These are phyloP conservation scores for Oreocharis arfaki DNA, from an alignment of 2,113 vertebrate genomes.

Conservation along the genomic window DNA sequence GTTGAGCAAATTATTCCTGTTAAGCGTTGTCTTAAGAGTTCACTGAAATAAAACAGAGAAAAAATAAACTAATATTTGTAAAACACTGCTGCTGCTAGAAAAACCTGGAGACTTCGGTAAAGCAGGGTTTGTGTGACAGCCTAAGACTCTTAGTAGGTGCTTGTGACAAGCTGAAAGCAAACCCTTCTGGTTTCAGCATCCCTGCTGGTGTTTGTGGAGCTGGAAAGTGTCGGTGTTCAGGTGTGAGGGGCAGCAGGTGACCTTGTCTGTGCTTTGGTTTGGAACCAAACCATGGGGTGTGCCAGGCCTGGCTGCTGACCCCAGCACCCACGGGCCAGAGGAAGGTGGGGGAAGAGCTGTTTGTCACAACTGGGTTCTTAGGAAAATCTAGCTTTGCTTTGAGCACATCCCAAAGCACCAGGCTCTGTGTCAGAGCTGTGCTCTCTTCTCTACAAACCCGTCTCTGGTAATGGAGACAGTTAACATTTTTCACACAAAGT, in stretches of 20 bases:
- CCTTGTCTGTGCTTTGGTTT: accelerated
- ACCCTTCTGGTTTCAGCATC: background rate
- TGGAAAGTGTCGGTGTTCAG: accelerated
- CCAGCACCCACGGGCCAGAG: background rate
- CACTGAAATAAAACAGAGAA: background rate
- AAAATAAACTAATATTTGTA: background rate
- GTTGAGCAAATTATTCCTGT: background rate
- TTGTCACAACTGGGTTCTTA: accelerated
- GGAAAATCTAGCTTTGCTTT: background rate
- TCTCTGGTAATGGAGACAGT: background rate
- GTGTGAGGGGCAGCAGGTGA: background rate
- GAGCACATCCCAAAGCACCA: background rate
- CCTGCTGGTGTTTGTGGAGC: background rate
- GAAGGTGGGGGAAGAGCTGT: background rate
- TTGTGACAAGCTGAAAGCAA: background rate
- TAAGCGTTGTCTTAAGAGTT: no score
- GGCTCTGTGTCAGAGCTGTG: background rate
- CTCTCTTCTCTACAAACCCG: background rate
- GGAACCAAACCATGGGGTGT: background rate
- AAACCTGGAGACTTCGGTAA: background rate
- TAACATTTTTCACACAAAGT: background rate
- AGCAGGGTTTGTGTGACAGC: background rate
- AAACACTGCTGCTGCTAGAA: background rate
- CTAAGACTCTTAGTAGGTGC: background rate
- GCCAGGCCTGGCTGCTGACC: background rate